Percentiles rank a stretch among this genome's conserved stretches.
Conservation (phyloP, 64 coral and sea anemone species). For the Pachyseris speciosa region DNA sequence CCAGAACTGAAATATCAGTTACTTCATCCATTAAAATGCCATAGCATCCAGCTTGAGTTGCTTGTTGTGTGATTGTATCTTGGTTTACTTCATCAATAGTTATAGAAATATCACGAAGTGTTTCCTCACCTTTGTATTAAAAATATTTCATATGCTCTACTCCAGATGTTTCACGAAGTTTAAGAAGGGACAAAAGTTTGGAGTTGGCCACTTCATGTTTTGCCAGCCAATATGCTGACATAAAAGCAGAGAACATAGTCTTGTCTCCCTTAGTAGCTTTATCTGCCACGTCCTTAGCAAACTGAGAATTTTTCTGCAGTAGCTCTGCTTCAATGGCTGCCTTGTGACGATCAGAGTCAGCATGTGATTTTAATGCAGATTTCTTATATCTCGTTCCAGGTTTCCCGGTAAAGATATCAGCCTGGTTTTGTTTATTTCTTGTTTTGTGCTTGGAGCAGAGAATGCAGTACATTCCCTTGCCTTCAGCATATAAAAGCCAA, state of each 20-base stretch:
- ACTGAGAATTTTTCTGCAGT: not conserved
- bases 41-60: slow-evolving; percentile 5
- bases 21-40: not conserved
- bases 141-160: slow-evolving; percentile 17
- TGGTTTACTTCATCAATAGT: not conserved
- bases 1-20: not conserved
- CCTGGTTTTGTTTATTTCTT: not conserved
- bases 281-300: not conserved
- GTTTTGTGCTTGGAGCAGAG: not conserved
- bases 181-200: not conserved
- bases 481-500: not conserved
- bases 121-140: not conserved
- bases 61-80: slow-evolving; percentile 24
- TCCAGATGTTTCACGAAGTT: not conserved
- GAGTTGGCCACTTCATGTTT: not conserved
- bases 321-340: not conserved
- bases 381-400: not conserved
- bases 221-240: not conserved
- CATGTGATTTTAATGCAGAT: not conserved
- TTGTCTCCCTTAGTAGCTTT: not conserved
- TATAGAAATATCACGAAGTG: not conserved
- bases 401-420: not conserved
- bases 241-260: not conserved
- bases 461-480: not conserved
- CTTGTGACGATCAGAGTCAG: not conserved